phyloP scores from a whole-genome alignment of 2,888 invertebrate genomes.

The Lasioglossum vierecki region DNA sequence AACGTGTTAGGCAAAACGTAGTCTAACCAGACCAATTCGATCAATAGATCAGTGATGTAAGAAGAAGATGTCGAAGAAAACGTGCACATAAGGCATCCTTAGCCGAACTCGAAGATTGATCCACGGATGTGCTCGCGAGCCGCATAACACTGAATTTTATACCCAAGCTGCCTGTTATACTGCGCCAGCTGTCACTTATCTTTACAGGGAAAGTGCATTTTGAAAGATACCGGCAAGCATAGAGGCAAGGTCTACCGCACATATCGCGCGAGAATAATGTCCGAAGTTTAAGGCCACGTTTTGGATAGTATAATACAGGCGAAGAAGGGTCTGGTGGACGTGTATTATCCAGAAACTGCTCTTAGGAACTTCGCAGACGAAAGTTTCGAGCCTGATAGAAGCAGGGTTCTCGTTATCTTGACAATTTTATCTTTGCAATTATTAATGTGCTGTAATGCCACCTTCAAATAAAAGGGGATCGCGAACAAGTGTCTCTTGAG shows the following conservation, averaged over 20 bases:
- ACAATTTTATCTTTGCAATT: not conserved
- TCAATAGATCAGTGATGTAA: too few species aligned
- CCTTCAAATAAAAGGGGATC: not conserved
- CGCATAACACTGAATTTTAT: not conserved
- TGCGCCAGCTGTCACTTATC: not conserved
- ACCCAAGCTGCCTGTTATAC: not conserved
- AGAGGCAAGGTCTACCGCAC: not conserved
- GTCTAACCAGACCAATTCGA: not conserved
- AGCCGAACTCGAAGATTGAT: not conserved
- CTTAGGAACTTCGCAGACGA: not conserved
- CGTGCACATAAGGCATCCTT: too few species aligned
- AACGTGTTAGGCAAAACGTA: not conserved
- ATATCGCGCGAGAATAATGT: not conserved
- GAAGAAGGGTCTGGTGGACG: not conserved
- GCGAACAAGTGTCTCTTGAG: not conserved
- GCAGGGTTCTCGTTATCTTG: not conserved
- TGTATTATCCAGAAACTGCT: not conserved
- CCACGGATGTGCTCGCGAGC: not conserved
- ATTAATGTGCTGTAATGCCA: not conserved
- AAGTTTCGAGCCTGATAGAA: not conserved
- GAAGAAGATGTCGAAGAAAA: not conserved
- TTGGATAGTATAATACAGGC: not conserved
- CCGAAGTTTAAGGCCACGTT: not conserved
- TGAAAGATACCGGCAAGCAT: not conserved
- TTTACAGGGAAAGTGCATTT: not conserved